Evolutionary conservation across 2,888 invertebrate species (phyloP).

Genomic region (Ichneumon xanthorius): DNA sequence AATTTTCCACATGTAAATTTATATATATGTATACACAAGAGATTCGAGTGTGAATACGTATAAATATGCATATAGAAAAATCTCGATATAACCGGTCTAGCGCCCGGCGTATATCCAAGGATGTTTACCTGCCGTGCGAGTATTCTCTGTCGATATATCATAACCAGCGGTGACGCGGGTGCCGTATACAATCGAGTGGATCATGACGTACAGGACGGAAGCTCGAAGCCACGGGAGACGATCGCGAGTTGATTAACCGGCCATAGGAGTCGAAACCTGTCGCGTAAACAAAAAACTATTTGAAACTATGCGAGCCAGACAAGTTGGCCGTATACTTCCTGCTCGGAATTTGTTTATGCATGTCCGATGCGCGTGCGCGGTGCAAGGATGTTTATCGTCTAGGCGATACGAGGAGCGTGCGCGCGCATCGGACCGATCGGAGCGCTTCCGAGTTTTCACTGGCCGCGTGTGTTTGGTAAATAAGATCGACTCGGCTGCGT

Average conservation of each 20-base stretch:
- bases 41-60: background rate
- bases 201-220: slow-evolving; percentile 17
- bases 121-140: slow-evolving; percentile 65
- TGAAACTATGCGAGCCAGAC: background rate
- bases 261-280: background rate
- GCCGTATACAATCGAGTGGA: background rate
- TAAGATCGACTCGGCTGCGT: background rate
- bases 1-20: slow-evolving; percentile 26
- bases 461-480: slow-evolving; percentile 26
- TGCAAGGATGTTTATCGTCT: slow-evolving; percentile 29
- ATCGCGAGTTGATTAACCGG: slow-evolving; percentile 31
- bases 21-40: background rate
- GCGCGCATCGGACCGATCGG: background rate
- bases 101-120: slow-evolving; percentile 49
- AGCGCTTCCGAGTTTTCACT: slow-evolving; percentile 5
- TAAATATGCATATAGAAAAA: slow-evolving; percentile 22
- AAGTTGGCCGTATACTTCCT: background rate
- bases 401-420: background rate
- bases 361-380: background rate
- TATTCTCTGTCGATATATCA: slow-evolving; percentile 54
- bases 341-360: background rate
- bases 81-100: slow-evolving; percentile 52
- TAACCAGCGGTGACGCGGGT: slow-evolving; percentile 33
- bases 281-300: background rate
- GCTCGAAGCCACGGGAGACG: slow-evolving; percentile 9